Evolutionary conservation across 2,888 invertebrate species (phyloP).

Genomic region (Corbicula japonica): DNA sequence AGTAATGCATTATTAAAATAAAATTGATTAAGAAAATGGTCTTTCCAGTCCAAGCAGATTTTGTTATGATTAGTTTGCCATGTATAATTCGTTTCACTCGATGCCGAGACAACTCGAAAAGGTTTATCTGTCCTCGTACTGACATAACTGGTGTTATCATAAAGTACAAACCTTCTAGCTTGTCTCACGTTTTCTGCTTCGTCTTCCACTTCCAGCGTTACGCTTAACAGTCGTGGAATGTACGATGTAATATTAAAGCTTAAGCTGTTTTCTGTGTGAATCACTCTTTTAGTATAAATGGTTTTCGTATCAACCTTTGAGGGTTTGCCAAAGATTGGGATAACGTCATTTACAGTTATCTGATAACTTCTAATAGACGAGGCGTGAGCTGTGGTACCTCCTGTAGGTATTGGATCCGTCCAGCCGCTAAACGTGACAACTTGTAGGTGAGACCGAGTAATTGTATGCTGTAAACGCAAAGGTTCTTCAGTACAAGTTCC

Average conservation of each 20-base stretch:
- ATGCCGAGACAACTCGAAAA: constrained; percentile 51
- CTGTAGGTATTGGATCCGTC: constrained; percentile 17
- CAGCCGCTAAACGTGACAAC: background rate
- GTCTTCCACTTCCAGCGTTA: constrained; percentile 49
- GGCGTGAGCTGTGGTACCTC: background rate
- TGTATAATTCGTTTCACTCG: constrained; percentile 32
- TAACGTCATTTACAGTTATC: constrained; percentile 15
- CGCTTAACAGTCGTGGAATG: constrained; percentile 16
- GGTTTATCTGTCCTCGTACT: constrained; percentile 10
- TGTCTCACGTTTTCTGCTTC: constrained; percentile 52
- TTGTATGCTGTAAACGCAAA: background rate
- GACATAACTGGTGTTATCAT: constrained; percentile 51
- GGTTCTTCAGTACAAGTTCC: background rate
- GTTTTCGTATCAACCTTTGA: background rate
- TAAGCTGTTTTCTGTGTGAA: background rate
- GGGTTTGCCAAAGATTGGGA: background rate
- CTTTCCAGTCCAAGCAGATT: constrained; percentile 54
- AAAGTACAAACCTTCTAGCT: constrained; percentile 61
- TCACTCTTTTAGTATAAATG: background rate
- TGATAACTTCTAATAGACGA: constrained; percentile 18
- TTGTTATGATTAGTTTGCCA: constrained; percentile 67
- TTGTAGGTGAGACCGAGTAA: background rate
- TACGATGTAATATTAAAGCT: constrained; percentile 8
- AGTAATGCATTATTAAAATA: constrained; percentile 53
- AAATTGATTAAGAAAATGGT: constrained; percentile 58